Evolutionary conservation across 1,140 invertebrate species (phyloP).

Genomic region (Octopus sinensis): DNA sequence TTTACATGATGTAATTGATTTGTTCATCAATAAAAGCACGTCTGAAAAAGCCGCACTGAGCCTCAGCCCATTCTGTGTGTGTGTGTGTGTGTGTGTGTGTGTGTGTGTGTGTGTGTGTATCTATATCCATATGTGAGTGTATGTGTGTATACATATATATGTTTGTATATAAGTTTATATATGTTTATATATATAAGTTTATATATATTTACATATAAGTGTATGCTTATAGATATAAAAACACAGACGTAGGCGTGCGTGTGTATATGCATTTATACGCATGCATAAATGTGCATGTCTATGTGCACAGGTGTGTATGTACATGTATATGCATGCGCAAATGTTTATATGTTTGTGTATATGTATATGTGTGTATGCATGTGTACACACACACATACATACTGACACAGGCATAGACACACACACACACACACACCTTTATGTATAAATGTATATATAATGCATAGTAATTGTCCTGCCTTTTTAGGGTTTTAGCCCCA

Average conservation of each 20-base stretch:
- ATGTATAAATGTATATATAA: background rate
- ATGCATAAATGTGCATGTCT: background rate
- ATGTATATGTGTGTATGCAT: background rate
- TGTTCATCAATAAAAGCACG: no score
- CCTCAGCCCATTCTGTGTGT: no score
- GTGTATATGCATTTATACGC: background rate
- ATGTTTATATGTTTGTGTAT: background rate
- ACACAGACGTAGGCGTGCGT: background rate
- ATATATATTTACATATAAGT: no score
- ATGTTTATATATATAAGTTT: no score
- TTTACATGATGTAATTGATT: no score
- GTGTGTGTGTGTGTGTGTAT: no score
- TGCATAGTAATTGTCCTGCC: slow-evolving; percentile 24
- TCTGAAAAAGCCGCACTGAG: no score
- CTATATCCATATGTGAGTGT: no score
- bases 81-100: no score
- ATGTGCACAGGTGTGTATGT: background rate
- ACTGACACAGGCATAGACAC: background rate
- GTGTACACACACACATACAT: background rate
- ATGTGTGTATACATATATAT: no score
- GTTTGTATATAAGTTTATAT: no score
- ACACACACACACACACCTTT: background rate
- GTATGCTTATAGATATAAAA: no score
- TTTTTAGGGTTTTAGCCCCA: slow-evolving; percentile 64
- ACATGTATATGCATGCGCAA: background rate